These are phyloP conservation scores for Notolabrus celidotus DNA, from an alignment of 2,797 vertebrate species.

Conservation along the genomic window DNA sequence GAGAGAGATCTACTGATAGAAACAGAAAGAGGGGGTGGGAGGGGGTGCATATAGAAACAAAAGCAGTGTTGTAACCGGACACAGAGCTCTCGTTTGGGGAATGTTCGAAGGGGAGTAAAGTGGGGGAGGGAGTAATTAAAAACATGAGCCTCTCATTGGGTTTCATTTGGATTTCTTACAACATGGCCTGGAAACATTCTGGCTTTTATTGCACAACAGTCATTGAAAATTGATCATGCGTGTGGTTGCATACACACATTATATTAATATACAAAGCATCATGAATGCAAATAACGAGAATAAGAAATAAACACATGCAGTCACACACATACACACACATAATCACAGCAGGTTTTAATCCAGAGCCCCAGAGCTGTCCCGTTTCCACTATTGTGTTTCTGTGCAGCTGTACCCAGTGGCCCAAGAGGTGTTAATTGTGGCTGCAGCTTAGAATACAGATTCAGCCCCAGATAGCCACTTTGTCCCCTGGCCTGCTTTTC, in stretches of 20 bases:
- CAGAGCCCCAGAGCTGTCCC: slow-evolving; percentile 21
- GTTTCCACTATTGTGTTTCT: slow-evolving; percentile 38
- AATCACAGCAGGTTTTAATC: slow-evolving; percentile 39
- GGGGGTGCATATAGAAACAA: slow-evolving; percentile 60
- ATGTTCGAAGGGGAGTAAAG: slow-evolving; percentile 58
- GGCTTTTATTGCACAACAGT: slow-evolving; percentile 59
- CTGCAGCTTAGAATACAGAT: slow-evolving; percentile 63
- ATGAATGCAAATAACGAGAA: neutral
- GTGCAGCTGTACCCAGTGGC: slow-evolving; percentile 4
- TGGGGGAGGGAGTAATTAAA: slow-evolving; percentile 76
- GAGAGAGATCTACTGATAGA: slow-evolving; percentile 34
- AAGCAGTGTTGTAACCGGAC: slow-evolving; percentile 73
- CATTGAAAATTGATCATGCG: slow-evolving; percentile 47
- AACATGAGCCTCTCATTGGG: slow-evolving; percentile 68
- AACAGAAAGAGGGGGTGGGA: slow-evolving; percentile 23
- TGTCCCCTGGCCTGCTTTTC: slow-evolving; percentile 38
- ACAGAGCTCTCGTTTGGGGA: slow-evolving; percentile 69
- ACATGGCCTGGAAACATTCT: slow-evolving; percentile 29
- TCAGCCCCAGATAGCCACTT: slow-evolving; percentile 47
- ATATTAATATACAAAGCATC: slow-evolving; percentile 29
- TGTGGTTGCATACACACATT: slow-evolving; percentile 25
- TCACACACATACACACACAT: slow-evolving; percentile 17
- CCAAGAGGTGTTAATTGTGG: slow-evolving; percentile 43
- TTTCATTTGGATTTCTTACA: slow-evolving; percentile 31
- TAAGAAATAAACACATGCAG: slow-evolving; percentile 19